These are phyloP conservation scores for Tinea semifulvella DNA, from an alignment of 2,888 invertebrate species.

Conservation along the genomic window DNA sequence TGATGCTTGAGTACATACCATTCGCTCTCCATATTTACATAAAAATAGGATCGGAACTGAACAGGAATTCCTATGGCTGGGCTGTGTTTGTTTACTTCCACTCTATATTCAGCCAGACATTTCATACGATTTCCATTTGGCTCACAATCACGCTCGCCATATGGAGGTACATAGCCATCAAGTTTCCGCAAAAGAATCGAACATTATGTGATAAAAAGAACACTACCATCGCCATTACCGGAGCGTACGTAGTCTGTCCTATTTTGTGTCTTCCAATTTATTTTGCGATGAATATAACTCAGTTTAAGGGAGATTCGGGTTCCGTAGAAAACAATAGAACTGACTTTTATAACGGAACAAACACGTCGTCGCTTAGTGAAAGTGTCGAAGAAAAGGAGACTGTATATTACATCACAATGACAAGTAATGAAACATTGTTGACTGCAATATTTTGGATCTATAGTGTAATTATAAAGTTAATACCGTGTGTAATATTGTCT, in stretches of 20 bases:
- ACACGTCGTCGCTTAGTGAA: constrained; percentile 17
- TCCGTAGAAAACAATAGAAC: constrained; percentile 25
- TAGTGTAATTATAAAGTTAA: constrained; percentile 89
- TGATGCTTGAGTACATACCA: constrained; percentile 94
- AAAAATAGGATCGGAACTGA: constrained; percentile 54
- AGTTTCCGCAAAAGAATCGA: constrained; percentile 83
- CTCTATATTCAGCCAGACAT: constrained; percentile 87
- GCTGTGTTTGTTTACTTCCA: constrained; percentile 87
- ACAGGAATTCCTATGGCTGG: constrained; percentile 73
- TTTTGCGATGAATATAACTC: constrained; percentile 76
- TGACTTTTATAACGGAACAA: constrained; percentile 28
- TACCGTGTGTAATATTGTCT: constrained; percentile 89
- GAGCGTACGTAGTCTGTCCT: constrained; percentile 84
- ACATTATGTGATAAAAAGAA: constrained; percentile 83
- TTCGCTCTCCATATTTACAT: constrained; percentile 84
- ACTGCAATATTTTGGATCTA: constrained; percentile 90
- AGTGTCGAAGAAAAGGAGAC: constrained; percentile 55
- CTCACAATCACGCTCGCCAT: constrained; percentile 91
- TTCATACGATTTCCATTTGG: constrained; percentile 92
- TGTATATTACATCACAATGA: constrained; percentile 73
- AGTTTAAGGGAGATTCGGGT: constrained; percentile 25
- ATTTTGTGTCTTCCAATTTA: constrained; percentile 86
- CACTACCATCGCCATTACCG: constrained; percentile 77
- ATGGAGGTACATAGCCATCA: constrained; percentile 90
- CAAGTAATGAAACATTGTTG: constrained; percentile 69